These are phyloP conservation scores for Phyllostomus hastatus DNA, from an alignment of 2,113 vertebrate genomes.

Conservation along the genomic window DNA sequence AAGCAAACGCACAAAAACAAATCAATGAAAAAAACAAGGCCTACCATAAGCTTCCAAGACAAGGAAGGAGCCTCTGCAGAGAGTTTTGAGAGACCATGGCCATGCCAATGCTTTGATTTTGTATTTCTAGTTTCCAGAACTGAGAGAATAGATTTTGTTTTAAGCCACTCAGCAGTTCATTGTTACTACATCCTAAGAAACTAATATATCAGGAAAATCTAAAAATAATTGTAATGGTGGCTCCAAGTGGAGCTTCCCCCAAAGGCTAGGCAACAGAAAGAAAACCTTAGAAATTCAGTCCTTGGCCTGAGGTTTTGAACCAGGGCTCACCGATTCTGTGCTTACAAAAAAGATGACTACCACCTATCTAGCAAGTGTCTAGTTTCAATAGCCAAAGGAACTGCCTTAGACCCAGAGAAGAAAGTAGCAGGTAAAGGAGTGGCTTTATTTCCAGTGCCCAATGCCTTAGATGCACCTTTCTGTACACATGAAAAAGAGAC, in stretches of 20 bases:
- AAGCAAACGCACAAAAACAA: neutral
- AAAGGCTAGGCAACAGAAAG: neutral
- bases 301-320: fast-evolving
- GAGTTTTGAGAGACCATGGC: fast-evolving
- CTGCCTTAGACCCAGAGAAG: neutral
- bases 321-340: neutral
- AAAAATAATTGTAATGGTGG: neutral
- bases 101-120: neutral
- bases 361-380: neutral
- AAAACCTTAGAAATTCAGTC: neutral
- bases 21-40: neutral
- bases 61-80: neutral
- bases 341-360: neutral
- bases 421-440: no score
- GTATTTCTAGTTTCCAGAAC: neutral
- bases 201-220: neutral
- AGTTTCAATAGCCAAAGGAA: neutral
- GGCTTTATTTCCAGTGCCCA: no score
- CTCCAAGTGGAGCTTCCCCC: neutral
- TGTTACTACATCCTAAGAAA: neutral
- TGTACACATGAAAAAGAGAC: fast-evolving
- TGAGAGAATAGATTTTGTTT: neutral
- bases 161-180: neutral
- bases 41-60: neutral
- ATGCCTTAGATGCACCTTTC: no score